These are phyloP conservation scores for Sesamia nonagrioides DNA, from an alignment of 1,140 invertebrate genomes.

Conservation along the genomic window DNA sequence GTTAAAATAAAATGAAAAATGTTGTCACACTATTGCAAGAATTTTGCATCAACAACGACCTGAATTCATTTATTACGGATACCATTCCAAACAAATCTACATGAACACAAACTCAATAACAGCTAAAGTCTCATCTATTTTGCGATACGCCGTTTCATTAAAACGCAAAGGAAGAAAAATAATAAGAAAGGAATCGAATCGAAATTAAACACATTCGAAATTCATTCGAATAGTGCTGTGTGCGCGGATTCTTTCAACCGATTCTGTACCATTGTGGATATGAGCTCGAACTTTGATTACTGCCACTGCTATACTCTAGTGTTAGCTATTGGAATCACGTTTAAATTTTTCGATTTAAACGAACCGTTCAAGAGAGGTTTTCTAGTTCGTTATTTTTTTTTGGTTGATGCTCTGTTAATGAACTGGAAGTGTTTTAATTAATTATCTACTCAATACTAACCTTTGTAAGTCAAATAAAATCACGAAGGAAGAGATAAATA, in stretches of 20 bases:
- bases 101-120: slow-evolving; percentile 20
- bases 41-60: no score
- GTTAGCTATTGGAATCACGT: slow-evolving; percentile 12
- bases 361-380: background rate
- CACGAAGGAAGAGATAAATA: no score
- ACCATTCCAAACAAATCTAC: background rate
- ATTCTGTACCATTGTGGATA: slow-evolving; percentile 24
- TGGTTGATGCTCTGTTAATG: background rate
- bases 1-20: no score
- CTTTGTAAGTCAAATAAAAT: background rate
- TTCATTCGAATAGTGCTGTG: slow-evolving; percentile 9
- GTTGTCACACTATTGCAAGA: no score
- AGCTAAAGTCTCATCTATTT: slow-evolving; percentile 17
- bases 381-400: background rate
- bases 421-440: background rate
- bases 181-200: slow-evolving; percentile 32
- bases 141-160: slow-evolving; percentile 14
- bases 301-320: background rate
- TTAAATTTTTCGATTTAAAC: slow-evolving; percentile 13
- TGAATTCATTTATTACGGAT: background rate
- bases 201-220: slow-evolving; percentile 35
- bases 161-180: slow-evolving; percentile 30
- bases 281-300: slow-evolving; percentile 37
- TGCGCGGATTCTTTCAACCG: slow-evolving; percentile 18
- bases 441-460: background rate